Evolutionary conservation across 2,113 vertebrate species (phyloP).

Genomic region (Odontesthes bonariensis): DNA sequence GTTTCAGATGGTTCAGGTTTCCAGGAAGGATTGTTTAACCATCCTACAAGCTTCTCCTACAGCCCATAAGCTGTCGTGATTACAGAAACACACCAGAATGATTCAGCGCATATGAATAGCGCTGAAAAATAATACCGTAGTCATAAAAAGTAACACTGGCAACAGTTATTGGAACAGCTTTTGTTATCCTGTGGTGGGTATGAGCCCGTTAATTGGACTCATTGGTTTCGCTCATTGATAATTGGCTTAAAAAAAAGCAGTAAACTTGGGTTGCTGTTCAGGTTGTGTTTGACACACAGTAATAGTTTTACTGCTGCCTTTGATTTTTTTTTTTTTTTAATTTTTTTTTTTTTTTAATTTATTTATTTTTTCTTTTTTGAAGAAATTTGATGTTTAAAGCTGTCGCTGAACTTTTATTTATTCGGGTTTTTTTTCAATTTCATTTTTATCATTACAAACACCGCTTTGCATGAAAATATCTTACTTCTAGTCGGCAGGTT

Average conservation of each 20-base stretch:
- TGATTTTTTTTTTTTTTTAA: too few species aligned
- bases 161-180: slow-evolving; percentile 33
- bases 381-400: not conserved
- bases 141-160: slow-evolving; percentile 20
- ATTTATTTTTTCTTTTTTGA: too few species aligned
- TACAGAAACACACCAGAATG: slow-evolving; percentile 23
- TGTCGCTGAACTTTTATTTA: not conserved
- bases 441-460: too few species aligned
- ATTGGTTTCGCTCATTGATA: slow-evolving; percentile 25
- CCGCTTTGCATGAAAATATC: too few species aligned
- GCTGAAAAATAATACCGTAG: slow-evolving; percentile 25
- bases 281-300: not conserved
- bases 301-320: not conserved
- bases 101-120: not conserved
- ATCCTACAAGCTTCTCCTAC: slow-evolving; percentile 13
- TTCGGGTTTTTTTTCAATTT: too few species aligned
- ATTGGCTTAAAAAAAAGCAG: slow-evolving; percentile 17
- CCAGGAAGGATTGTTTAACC: slow-evolving; percentile 44
- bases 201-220: slow-evolving; percentile 24
- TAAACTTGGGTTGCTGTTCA: slow-evolving; percentile 6
- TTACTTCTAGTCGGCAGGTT: too few species aligned
- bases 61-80: slow-evolving; percentile 12
- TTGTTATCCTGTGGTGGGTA: slow-evolving; percentile 29
- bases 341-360: too few species aligned
- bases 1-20: slow-evolving; percentile 38